Percentiles rank a stretch among this genome's conserved stretches.
Evolutionary conservation across 2,888 invertebrate genomes (phyloP).

Genomic region (Liposcelis brunnea): DNA sequence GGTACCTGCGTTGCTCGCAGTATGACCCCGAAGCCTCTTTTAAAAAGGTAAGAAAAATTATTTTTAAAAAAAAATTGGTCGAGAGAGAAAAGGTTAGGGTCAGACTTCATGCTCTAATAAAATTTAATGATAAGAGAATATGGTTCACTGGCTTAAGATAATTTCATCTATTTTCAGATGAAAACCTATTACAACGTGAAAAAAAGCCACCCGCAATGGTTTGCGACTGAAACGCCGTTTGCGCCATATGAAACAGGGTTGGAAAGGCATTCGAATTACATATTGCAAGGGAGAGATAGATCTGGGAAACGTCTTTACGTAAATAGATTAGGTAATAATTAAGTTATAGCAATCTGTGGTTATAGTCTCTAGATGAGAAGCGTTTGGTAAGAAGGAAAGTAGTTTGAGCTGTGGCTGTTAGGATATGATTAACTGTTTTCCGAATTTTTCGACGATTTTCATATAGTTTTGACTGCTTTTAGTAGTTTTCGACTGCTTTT

Average conservation of each 20-base stretch:
- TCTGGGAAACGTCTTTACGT: neutral
- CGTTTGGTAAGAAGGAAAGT: too few species aligned
- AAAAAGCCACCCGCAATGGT: conserved; percentile 18
- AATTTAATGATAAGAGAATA: too few species aligned
- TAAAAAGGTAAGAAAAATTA: conserved; percentile 4
- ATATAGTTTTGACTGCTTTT: too few species aligned
- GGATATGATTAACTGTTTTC: too few species aligned
- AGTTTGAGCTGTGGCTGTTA: too few species aligned
- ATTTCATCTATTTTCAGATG: conserved; percentile 15
- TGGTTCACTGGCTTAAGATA: neutral
- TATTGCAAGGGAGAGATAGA: conserved; percentile 1
- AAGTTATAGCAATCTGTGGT: too few species aligned
- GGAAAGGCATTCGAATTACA: neutral
- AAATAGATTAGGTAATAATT: neutral
- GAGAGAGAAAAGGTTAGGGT: too few species aligned
- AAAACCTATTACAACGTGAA: conserved; percentile 19
- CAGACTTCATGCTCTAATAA: too few species aligned
- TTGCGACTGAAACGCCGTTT: conserved; percentile 10
- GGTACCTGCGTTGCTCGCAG: neutral
- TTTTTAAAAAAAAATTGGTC: too few species aligned
- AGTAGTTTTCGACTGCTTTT: too few species aligned
- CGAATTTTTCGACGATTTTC: too few species aligned
- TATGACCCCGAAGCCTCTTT: neutral
- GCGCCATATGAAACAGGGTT: neutral
- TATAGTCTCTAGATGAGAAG: too few species aligned